These are phyloP conservation scores for Anticlea derivata DNA, from an alignment of 2,888 invertebrate genomes.

Conservation along the genomic window DNA sequence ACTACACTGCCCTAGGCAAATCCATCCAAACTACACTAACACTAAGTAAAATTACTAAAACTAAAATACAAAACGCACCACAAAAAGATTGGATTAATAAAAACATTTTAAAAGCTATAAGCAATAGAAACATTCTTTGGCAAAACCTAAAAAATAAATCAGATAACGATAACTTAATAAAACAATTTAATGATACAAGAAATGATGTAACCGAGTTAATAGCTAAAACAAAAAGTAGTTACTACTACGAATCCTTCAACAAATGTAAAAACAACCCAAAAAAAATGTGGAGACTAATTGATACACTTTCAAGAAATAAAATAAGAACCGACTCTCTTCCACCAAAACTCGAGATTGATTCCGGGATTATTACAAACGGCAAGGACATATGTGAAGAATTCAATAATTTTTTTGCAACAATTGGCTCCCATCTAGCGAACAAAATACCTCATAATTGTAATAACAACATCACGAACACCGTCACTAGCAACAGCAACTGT, in stretches of 20 bases:
- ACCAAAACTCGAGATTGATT: neutral
- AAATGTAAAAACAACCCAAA: neutral
- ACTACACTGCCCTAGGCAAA: neutral
- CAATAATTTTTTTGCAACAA: conserved; percentile 31
- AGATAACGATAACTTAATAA: neutral
- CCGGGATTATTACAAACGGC: neutral
- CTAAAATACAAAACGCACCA: conserved; percentile 23
- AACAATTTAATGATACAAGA: neutral
- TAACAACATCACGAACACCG: neutral
- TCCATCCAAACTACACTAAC: neutral
- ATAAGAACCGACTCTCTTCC: neutral
- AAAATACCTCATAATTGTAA: conserved; percentile 20
- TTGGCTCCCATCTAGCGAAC: conserved; percentile 22
- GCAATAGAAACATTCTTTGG: neutral
- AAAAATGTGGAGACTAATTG: conserved; percentile 1
- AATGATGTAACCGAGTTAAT: neutral
- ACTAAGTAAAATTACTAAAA: conserved; percentile 24
- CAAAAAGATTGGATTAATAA: conserved; percentile 12
- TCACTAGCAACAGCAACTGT: neutral
- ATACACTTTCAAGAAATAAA: conserved; percentile 1
- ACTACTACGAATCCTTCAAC: neutral
- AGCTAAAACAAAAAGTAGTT: neutral
- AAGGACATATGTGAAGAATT: conserved; percentile 31
- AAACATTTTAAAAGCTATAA: neutral
- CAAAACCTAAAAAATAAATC: neutral